Percentiles rank a stretch among this genome's conserved stretches.
These are phyloP conservation scores for Steinernema hermaphroditum DNA, from an alignment of 2,888 invertebrate genomes.

Conservation along the genomic window DNA sequence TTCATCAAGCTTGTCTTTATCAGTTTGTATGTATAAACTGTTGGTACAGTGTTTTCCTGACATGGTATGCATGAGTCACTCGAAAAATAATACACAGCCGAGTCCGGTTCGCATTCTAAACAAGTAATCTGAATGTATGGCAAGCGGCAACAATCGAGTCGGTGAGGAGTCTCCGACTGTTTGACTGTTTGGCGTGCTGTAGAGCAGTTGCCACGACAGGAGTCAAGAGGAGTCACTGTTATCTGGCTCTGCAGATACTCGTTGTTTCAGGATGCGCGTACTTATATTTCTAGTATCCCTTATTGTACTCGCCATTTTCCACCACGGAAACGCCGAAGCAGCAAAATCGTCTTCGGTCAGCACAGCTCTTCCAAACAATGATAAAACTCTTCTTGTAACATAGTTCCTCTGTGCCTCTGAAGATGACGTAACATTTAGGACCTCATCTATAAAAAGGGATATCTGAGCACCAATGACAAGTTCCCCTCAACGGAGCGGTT, in stretches of 20 bases:
- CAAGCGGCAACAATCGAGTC: background rate
- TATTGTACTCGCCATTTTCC: background rate
- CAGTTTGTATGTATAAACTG: constrained; percentile 25
- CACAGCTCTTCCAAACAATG: background rate
- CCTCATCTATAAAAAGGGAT: constrained; percentile 15
- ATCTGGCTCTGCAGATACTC: background rate
- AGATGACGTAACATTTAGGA: background rate
- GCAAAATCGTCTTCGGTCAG: too few species aligned
- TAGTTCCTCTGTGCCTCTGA: background rate
- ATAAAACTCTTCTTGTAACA: constrained; percentile 12
- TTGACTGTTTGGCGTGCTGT: background rate
- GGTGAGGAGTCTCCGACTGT: background rate
- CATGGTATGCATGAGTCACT: background rate
- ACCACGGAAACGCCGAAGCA: too few species aligned
- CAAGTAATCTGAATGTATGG: background rate
- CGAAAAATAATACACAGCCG: background rate
- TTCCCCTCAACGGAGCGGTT: background rate
- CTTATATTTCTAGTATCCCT: background rate
- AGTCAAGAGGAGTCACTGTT: too few species aligned
- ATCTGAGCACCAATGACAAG: constrained; percentile 22
- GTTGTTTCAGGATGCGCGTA: background rate
- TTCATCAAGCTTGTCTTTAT: background rate
- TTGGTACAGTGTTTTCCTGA: background rate
- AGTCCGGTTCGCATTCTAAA: background rate
- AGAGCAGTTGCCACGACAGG: too few species aligned